Evolutionary conservation across 2,888 invertebrate genomes (phyloP), one percentile per base, ranked within the genome.

Genomic region (Tenthredo mesomela): DNA sequence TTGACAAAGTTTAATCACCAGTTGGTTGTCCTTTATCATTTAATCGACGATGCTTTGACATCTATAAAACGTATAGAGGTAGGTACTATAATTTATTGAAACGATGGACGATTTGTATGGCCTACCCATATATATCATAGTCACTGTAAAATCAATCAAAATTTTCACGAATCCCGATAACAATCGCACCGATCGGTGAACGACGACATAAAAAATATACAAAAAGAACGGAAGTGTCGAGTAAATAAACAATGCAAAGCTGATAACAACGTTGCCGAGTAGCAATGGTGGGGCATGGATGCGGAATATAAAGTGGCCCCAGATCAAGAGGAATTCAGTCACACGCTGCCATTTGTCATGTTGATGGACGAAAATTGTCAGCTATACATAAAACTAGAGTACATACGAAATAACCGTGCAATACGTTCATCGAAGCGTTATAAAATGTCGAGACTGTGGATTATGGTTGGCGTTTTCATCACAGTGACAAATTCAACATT

Each of bases 271-370:
- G 67, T 12, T 47, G 82, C 25, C 67, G 70, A 65, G 82, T 82
- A 67, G 82, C 50, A 82, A 70, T 82, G 82, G 82, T 82, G 82
- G 82, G 82, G 82, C 50, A 82, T 70, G n/a, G 88, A 90, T 88
- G 88, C 78, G 86, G 89, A 90, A 91, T 91, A 91, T 91, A 91
- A 91, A 91, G 88, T 89, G 89, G 90, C 87, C 88, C 89, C 89
- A 91, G 91, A 90, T 90, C 89, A 88, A 89, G 88, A 87, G 88
- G 88, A 89, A 89, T 90, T 90, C 91, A 91, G 91, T 91, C 88
- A 87, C 87, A 87, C 88, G 82, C 80, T 70, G 40, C 58, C 70
- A 80, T 82, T 85, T 85, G 84, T 82, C 78, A 80, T 84, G 78
- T 70, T 82, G 82, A 67, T 80, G 80, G 37, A 80, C 21, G n/a